Evolutionary conservation across 2,888 invertebrate genomes (phyloP).

Genomic region (Blastobasis lacticolella): DNA sequence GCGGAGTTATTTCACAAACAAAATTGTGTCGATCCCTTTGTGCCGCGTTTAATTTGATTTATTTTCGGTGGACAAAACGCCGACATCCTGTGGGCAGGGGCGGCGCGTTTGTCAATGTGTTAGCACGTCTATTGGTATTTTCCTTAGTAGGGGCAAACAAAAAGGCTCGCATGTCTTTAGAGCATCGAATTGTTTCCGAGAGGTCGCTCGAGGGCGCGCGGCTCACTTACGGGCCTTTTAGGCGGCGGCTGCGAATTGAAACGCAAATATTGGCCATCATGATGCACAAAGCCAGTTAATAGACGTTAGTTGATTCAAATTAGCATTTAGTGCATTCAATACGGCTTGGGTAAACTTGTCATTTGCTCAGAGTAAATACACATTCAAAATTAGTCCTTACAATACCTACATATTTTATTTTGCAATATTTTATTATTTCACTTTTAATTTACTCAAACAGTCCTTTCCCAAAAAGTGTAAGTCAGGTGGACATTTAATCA

Average conservation of each 20-base stretch:
- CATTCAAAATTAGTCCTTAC: too few species aligned
- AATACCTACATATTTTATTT: too few species aligned
- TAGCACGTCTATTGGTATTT: slow-evolving; percentile 62
- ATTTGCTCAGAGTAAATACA: too few species aligned
- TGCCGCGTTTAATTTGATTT: slow-evolving; percentile 68
- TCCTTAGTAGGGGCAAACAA: slow-evolving; percentile 55
- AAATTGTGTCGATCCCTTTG: slow-evolving; percentile 65
- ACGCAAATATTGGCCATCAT: slow-evolving; percentile 34
- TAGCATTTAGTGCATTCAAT: not conserved
- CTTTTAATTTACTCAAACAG: not conserved
- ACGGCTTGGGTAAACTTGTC: not conserved
- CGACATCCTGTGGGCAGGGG: slow-evolving; percentile 55
- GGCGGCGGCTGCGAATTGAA: slow-evolving; percentile 27
- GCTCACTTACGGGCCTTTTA: slow-evolving; percentile 29
- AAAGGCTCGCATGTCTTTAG: slow-evolving; percentile 43
- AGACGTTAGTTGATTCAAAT: not conserved
- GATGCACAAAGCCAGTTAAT: slow-evolving; percentile 9
- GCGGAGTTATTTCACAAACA: slow-evolving; percentile 61
- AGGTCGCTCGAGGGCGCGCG: slow-evolving; percentile 18
- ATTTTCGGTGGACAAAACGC: slow-evolving; percentile 63
- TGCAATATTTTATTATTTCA: not conserved
- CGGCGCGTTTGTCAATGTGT: slow-evolving; percentile 64
- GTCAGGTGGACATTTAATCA: not conserved
- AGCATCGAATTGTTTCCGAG: slow-evolving; percentile 37
- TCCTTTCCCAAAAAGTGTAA: not conserved